Conservation (phyloP, 1,140 invertebrate genomes). For the Zaprionus nigranus region DNA sequence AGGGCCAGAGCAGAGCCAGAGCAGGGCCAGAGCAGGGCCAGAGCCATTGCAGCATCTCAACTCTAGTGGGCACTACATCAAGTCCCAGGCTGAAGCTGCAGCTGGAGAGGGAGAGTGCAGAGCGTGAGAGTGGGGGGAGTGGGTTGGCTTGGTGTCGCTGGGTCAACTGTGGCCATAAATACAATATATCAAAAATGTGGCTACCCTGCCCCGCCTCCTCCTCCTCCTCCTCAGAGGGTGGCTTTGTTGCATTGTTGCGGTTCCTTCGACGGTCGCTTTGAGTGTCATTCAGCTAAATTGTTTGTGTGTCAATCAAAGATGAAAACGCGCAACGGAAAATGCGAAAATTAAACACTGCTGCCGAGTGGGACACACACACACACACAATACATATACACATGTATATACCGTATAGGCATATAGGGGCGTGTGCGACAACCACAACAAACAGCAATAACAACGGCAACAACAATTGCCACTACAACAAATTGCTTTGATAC, state of each 20-base stretch:
- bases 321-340: slow-evolving; percentile 81
- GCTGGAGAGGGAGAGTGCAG: not conserved
- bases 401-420: too few relatives aligned
- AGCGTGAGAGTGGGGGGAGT: not conserved
- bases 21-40: too few relatives aligned
- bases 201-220: slow-evolving; percentile 29
- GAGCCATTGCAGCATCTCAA: not conserved
- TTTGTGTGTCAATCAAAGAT: slow-evolving; percentile 83
- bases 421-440: slow-evolving; percentile 52
- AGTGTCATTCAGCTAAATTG: slow-evolving; percentile 83
- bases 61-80: slow-evolving; percentile 64
- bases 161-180: slow-evolving; percentile 58
- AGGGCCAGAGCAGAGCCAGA: too few relatives aligned
- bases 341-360: slow-evolving; percentile 75
- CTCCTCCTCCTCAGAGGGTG: slow-evolving; percentile 29
- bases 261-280: slow-evolving; percentile 59
- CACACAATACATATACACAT: too few relatives aligned
- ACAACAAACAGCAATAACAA: slow-evolving; percentile 46
- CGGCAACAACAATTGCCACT: slow-evolving; percentile 44
- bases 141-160: not conserved
- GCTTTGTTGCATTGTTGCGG: slow-evolving; percentile 65
- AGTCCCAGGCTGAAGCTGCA: slow-evolving; percentile 16
- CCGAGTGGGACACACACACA: not conserved
- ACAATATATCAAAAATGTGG: slow-evolving; percentile 77
- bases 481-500: slow-evolving; percentile 76